Percentiles rank a stretch among this genome's conserved stretches.
Conservation (phyloP, 2,888 invertebrate genomes). For the Dicycla oo region DNA sequence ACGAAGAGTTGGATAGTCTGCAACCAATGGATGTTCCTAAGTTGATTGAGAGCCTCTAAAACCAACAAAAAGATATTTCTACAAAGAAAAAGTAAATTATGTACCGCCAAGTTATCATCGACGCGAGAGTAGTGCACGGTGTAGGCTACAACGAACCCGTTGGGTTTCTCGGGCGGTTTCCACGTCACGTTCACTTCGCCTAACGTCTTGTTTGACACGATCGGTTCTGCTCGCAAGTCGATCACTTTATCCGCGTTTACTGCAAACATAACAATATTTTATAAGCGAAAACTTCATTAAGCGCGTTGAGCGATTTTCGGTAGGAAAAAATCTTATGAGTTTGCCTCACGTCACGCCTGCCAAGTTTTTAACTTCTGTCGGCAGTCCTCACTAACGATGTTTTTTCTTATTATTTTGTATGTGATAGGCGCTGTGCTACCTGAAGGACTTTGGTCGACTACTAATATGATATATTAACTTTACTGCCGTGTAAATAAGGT, state of each 20-base stretch:
- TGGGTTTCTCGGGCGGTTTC: constrained; percentile 95
- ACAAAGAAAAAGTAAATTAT: constrained; percentile 8
- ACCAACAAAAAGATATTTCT: not conserved
- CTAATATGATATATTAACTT: not conserved
- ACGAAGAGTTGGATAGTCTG: not conserved
- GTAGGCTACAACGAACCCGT: constrained; percentile 97
- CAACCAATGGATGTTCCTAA: not conserved
- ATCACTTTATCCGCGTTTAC: constrained; percentile 92
- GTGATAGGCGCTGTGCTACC: not conserved
- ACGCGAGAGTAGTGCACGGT: constrained; percentile 93
- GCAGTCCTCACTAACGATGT: no score
- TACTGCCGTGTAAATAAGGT: no score
- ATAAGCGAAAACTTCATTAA: no score
- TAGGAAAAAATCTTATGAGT: no score
- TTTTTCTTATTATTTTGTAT: constrained; percentile 1
- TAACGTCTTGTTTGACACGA: constrained; percentile 85
- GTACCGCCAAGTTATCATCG: constrained; percentile 87
- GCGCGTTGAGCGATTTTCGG: no score
- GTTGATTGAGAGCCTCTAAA: not conserved
- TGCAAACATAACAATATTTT: constrained; percentile 73
- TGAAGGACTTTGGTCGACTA: not conserved
- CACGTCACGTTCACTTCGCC: constrained; percentile 93
- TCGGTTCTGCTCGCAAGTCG: constrained; percentile 83
- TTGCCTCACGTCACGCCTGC: no score
- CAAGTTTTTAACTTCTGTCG: no score